Conservation (phyloP, 2,888 invertebrate species). For the Platycheirus rosarum region DNA sequence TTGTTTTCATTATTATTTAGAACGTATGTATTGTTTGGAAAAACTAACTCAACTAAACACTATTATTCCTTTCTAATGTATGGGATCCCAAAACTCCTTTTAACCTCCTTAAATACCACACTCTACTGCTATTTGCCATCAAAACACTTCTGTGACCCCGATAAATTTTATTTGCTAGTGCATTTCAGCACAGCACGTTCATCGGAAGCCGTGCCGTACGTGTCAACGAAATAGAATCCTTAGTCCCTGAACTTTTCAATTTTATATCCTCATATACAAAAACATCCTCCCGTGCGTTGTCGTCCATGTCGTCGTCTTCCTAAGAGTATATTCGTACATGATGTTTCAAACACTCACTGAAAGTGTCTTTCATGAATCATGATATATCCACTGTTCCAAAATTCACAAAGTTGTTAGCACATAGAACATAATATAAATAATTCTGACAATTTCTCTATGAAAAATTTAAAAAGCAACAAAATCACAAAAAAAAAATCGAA, state of each 20-base stretch:
- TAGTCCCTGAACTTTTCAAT: conserved; percentile 47
- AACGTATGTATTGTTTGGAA: too few relatives aligned
- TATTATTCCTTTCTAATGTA: too few relatives aligned
- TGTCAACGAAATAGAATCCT: conserved; percentile 43
- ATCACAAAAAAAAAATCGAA: not conserved
- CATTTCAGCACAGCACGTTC: conserved; percentile 51
- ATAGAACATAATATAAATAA: conserved; percentile 47
- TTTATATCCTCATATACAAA: conserved; percentile 12
- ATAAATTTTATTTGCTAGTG: conserved; percentile 55
- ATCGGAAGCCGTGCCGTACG: conserved; percentile 26
- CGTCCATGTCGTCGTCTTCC: too few relatives aligned
- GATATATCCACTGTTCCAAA: conserved; percentile 22
- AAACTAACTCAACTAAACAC: too few relatives aligned
- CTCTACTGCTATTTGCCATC: too few relatives aligned
- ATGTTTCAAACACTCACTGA: conserved; percentile 13
- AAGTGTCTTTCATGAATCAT: conserved; percentile 6
- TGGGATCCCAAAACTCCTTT: too few relatives aligned
- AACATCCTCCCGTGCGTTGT: too few relatives aligned
- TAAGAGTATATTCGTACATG: not conserved
- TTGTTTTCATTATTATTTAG: too few relatives aligned
- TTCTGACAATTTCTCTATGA: conserved; percentile 17
- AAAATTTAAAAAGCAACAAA: not conserved
- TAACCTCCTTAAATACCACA: too few relatives aligned
- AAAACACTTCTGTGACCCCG: not conserved
- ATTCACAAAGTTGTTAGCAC: conserved; percentile 50